Evolutionary conservation across 2,113 vertebrate genomes (phyloP), one percentile per base, ranked within the genome.

Genomic region (Psilopsiagon aymara): DNA sequence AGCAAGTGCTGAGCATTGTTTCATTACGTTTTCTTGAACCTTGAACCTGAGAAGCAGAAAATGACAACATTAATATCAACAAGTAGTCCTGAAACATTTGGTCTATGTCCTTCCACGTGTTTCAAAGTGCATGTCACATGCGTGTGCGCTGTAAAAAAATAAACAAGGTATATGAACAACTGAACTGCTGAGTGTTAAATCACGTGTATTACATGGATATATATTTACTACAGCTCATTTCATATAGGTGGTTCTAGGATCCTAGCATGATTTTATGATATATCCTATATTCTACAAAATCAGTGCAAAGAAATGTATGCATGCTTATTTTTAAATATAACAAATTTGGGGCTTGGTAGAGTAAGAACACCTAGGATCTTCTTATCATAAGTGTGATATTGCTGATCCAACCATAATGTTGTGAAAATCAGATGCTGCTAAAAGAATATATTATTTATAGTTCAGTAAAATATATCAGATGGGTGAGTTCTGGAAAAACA

Each of bases 71-170:
- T 76, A 27, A 70, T 80, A 53, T 67, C 6, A 43, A 9, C 17
- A 62, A 6, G 16, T 82, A 21, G 6, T 81, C 27, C 66, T 81
- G 55, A 75, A 88, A 75, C 0, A 0, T 78, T 92, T 90, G 20
- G 25, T 31, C 31, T 27, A 2, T 53, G 5, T 79, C 44, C 67
- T 28, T 43, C 37, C 1, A 0, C 20, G 13, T 74, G 15, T 46
- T 70, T 31, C 28, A 25, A 91, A 76, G 17, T 47, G 15, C 3
- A 16, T n/a, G 31, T 33, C 0, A 4, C 37, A 35, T 9, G 4
- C 28, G 11, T 28, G 20, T 13, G 31, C 29, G 55, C n/a, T 43
- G 12, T 28, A 70, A 67, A 90, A 71, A 71, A 43, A 17, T 1
- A 11, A 47, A 44, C 8, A 13, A 55, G 13, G 11, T 46, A 18